Percentiles rank a stretch among this genome's conserved stretches.
These are phyloP conservation scores for Psilanteris sp. DNA, from an alignment of 1,140 invertebrate genomes.

Conservation along the genomic window DNA sequence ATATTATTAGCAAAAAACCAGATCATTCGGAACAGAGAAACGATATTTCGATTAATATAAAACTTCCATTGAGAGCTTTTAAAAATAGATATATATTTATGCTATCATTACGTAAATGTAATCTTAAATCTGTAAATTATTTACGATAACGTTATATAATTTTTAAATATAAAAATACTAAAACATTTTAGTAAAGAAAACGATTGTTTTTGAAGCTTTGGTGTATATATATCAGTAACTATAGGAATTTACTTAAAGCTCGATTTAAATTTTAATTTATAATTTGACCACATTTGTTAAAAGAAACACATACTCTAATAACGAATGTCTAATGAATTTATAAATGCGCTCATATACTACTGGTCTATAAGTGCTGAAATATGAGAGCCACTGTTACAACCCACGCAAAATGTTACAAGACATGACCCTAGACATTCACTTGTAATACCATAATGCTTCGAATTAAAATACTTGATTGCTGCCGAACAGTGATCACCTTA, in stretches of 20 bases:
- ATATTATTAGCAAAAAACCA: too few relatives aligned
- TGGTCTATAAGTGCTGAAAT: slow-evolving; percentile 22
- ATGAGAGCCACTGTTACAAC: slow-evolving; percentile 51
- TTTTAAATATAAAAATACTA: too few relatives aligned
- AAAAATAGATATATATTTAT: too few relatives aligned
- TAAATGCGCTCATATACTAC: slow-evolving; percentile 42
- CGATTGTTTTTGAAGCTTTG: too few relatives aligned
- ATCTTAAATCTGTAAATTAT: background rate
- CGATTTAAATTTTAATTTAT: slow-evolving; percentile 43
- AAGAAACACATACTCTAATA: slow-evolving; percentile 49
- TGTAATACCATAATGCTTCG: slow-evolving; percentile 45
- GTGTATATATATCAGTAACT: too few relatives aligned
- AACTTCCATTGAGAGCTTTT: too few relatives aligned
- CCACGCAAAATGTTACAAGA: slow-evolving; percentile 60
- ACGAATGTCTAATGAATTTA: slow-evolving; percentile 58
- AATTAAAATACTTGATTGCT: slow-evolving; percentile 58
- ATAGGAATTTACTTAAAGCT: slow-evolving; percentile 46
- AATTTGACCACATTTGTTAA: slow-evolving; percentile 34
- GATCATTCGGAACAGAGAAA: too few relatives aligned
- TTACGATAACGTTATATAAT: too few relatives aligned
- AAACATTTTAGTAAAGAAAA: too few relatives aligned
- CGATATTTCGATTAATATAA: too few relatives aligned
- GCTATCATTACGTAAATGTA: too few relatives aligned
- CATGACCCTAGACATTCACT: slow-evolving; percentile 58
- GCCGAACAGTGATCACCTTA: slow-evolving; percentile 34